These are phyloP conservation scores for Stramonita haemastoma DNA, from an alignment of 2,888 invertebrate species.

Conservation along the genomic window DNA sequence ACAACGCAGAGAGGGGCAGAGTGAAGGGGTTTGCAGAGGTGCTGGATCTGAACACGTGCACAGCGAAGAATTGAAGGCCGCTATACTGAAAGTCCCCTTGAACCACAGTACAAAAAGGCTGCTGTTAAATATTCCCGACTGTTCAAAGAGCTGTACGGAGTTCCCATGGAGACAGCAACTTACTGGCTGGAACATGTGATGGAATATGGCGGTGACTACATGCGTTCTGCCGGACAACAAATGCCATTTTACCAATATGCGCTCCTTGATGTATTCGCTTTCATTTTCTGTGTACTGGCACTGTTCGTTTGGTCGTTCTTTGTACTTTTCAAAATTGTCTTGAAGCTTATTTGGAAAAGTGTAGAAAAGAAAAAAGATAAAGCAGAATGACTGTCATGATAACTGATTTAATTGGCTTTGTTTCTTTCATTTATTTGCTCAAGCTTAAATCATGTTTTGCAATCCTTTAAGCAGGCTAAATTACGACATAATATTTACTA, in stretches of 20 bases:
- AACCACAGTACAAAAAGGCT: constrained; percentile 39
- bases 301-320: constrained; percentile 15
- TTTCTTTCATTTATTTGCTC: too few species aligned
- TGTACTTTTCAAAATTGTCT: not conserved
- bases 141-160: constrained; percentile 41
- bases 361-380: constrained; percentile 27
- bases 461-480: too few species aligned
- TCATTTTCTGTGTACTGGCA: constrained; percentile 16
- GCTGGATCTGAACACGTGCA: constrained; percentile 36
- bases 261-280: constrained; percentile 55
- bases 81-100: constrained; percentile 28
- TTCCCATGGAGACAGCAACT: constrained; percentile 56
- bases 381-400: not conserved
- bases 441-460: too few species aligned
- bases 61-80: constrained; percentile 4
- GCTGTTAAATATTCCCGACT: constrained; percentile 39
- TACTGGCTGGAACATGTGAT: constrained; percentile 65
- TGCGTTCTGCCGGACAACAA: constrained; percentile 54
- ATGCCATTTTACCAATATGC: constrained; percentile 60
- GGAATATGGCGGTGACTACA: constrained; percentile 58
- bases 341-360: not conserved
- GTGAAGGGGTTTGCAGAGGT: constrained; percentile 35
- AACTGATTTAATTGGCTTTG: too few species aligned
- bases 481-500: too few species aligned
- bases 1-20: constrained; percentile 42